Evolutionary conservation across 1,140 invertebrate species (phyloP).

Genomic region (Ceratina calcarata): DNA sequence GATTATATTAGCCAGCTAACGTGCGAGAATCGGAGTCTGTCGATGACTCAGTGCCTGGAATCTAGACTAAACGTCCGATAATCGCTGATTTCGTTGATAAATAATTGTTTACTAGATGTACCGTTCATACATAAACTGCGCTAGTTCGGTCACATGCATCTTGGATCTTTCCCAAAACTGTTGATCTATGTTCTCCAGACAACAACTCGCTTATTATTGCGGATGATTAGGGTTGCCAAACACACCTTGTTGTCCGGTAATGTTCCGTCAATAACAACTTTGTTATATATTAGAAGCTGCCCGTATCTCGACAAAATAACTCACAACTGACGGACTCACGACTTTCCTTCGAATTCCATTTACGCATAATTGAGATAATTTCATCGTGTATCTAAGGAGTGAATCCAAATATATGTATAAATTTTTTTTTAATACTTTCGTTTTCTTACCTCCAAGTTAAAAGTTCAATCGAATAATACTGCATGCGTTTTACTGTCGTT

Average conservation of each 20-base stretch:
- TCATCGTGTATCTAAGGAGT: too few relatives aligned
- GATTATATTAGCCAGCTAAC: constrained; percentile 27
- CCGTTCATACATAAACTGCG: too few relatives aligned
- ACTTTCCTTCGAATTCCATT: too few relatives aligned
- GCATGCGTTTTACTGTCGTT: constrained; percentile 64
- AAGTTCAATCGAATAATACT: constrained; percentile 35
- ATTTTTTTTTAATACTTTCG: constrained; percentile 4
- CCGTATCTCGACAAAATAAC: too few relatives aligned
- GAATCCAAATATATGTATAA: too few relatives aligned
- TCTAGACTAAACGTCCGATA: background rate
- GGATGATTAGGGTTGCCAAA: background rate
- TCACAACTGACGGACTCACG: too few relatives aligned
- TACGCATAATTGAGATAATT: too few relatives aligned
- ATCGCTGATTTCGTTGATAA: background rate
- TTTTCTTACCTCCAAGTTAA: constrained; percentile 36
- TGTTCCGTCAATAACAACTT: constrained; percentile 1
- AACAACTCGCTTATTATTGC: background rate
- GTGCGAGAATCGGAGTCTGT: background rate
- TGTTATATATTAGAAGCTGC: background rate
- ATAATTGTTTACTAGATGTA: constrained; percentile 2
- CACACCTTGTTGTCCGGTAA: constrained; percentile 5
- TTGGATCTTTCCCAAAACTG: constrained; percentile 29
- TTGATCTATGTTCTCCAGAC: constrained; percentile 15
- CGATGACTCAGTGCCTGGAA: background rate
- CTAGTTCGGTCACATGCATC: background rate